These are phyloP conservation scores for Mactromeris polynyma DNA, from an alignment of 2,888 invertebrate genomes.

Conservation along the genomic window DNA sequence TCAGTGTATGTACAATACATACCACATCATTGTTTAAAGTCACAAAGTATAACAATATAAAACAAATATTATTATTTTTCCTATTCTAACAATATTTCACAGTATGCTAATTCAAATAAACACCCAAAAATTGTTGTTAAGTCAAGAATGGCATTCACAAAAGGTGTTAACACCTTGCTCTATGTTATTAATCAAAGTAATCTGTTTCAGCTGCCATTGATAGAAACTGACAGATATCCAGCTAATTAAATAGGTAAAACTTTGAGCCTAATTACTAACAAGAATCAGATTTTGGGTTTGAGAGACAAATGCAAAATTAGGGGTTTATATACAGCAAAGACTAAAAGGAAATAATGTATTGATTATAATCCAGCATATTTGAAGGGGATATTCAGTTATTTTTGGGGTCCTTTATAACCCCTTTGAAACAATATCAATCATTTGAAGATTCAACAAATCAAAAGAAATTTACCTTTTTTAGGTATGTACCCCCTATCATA, in stretches of 20 bases:
- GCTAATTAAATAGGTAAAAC: not conserved
- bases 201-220: not conserved
- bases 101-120: slow-evolving; percentile 9
- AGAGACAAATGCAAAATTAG: not conserved
- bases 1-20: not conserved
- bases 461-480: not conserved
- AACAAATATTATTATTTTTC: not conserved
- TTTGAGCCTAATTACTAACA: not conserved
- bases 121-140: not conserved
- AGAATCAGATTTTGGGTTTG: not conserved
- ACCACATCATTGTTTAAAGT: not conserved
- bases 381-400: not conserved
- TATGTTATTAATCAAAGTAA: not conserved
- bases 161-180: not conserved
- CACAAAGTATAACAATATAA: not conserved
- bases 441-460: slow-evolving; percentile 1
- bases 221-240: not conserved
- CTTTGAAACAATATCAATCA: not conserved
- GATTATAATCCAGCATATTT: not conserved
- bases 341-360: not conserved
- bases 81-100: not conserved
- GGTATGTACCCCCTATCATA: not conserved
- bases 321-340: not conserved
- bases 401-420: not conserved
- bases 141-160: not conserved